Base-by-base conservation (phyloP, 2,113 vertebrate genomes). In the Hippocampus comes region DNA sequence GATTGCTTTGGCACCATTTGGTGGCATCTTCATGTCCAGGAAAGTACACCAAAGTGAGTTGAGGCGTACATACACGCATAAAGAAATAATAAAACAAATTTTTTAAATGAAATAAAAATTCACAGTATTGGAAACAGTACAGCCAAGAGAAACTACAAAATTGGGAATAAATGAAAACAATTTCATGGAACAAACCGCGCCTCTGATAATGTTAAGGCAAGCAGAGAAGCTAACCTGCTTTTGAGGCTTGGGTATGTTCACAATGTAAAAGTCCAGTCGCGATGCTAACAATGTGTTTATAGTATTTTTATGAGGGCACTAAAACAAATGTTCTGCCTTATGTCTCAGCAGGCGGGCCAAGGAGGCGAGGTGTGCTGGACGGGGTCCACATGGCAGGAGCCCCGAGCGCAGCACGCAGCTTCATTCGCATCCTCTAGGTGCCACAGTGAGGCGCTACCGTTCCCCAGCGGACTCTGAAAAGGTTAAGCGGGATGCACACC, bases 391-490 rank as follows among this genome's bases (percentile, higher is more conserved):
- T 92, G 91, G 87, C 88, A 84, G 81, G 82, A 89, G 78, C 76
- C 85, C 80, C 76, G 78, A 84, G 68, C 74, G 67, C 80, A 65
- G 61, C 41, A 71, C 88, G 72, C 59, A 34, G 27, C 69, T 88
- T 73, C 78, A 68, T 82, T 86, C 80, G 78, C 82, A 48, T 75
- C 57, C 84, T 86, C 80, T 92, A 91, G 79, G 82, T 81, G 77
- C 74, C 74, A 53, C 84, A 30, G 21, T 15, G 21, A 79, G 81
- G 84, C 72, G 87, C 81, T 78, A 78, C 84, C 86, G 82, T 92
- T 92, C 84, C 84, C 71, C 71, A 78, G 89, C 82, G 90, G 79
- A 90, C 86, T 87, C 90, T 88, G 83, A 87, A 79, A 87, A 92
- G 92, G 91, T 92, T 38, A 82, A 23, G 68, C 70, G 56, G 1